These are phyloP conservation scores for Aphelenchoides avenae DNA, from an alignment of 1,140 invertebrate genomes.

Conservation along the genomic window DNA sequence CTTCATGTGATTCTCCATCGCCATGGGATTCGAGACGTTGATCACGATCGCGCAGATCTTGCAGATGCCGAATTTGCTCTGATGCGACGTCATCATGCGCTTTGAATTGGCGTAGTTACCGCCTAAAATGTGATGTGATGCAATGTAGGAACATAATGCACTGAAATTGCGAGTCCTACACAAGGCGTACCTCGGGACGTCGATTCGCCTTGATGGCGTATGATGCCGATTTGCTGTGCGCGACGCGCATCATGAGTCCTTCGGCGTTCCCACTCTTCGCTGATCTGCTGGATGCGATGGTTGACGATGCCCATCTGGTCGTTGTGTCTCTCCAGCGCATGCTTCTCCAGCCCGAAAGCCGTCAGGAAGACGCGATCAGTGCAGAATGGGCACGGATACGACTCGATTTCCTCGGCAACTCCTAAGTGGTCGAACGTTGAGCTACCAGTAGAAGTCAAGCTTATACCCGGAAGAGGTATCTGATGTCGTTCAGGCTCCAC, in stretches of 20 bases:
- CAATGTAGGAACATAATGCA: background rate
- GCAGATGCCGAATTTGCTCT: no score
- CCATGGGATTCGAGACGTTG: no score
- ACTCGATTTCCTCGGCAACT: background rate
- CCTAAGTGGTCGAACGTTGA: no score
- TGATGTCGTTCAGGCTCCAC: no score
- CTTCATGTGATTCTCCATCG: no score
- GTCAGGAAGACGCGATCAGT: constrained; percentile 1
- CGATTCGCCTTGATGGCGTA: no score
- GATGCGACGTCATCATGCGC: no score
- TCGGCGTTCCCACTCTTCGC: background rate
- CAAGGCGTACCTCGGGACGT: background rate
- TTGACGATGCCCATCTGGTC: background rate
- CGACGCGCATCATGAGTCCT: background rate
- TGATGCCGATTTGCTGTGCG: background rate
- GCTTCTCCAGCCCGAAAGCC: background rate
- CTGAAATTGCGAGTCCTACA: background rate
- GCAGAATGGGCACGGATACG: background rate
- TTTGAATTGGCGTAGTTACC: constrained; percentile 2
- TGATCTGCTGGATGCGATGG: background rate
- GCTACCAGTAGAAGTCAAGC: no score
- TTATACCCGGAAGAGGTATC: no score
- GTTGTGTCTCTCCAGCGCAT: background rate
- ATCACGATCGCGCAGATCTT: no score
- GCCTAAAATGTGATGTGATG: background rate